Conservation (phyloP, 2,888 invertebrate genomes). For the Tholera decimalis region DNA sequence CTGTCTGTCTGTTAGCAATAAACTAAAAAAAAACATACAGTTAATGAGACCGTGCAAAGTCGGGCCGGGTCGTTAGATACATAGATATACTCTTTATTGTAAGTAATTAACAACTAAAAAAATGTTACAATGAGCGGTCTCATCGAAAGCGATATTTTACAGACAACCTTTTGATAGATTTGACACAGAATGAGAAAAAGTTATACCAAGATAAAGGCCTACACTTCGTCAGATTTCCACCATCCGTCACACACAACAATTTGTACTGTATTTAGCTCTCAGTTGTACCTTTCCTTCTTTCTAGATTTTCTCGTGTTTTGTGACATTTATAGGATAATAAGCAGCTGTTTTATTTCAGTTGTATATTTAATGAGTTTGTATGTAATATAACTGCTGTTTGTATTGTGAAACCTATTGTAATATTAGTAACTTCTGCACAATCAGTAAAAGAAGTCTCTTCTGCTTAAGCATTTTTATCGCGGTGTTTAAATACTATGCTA, state of each 20-base stretch:
- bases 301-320: conserved; percentile 29
- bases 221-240: conserved; percentile 23
- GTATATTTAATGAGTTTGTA: conserved; percentile 22
- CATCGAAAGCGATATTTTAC: too few relatives aligned
- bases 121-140: too few relatives aligned
- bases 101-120: too few relatives aligned
- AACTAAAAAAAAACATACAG: too few relatives aligned
- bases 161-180: too few relatives aligned
- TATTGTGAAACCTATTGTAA: conserved; percentile 12
- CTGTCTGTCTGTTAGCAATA: too few relatives aligned
- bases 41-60: too few relatives aligned
- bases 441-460: background rate
- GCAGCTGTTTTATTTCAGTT: conserved; percentile 39
- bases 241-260: conserved; percentile 12
- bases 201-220: background rate
- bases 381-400: conserved; percentile 27
- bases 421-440: conserved; percentile 16
- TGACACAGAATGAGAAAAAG: too few relatives aligned
- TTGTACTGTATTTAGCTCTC: conserved; percentile 31
- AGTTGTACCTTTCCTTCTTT: conserved; percentile 39
- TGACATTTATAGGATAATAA: conserved; percentile 10
- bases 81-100: too few relatives aligned
- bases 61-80: too few relatives aligned
- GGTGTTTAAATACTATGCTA: conserved; percentile 26
- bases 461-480: conserved; percentile 27